Base-by-base conservation (phyloP, 2,113 vertebrate genomes). In the Bos javanicus region DNA sequence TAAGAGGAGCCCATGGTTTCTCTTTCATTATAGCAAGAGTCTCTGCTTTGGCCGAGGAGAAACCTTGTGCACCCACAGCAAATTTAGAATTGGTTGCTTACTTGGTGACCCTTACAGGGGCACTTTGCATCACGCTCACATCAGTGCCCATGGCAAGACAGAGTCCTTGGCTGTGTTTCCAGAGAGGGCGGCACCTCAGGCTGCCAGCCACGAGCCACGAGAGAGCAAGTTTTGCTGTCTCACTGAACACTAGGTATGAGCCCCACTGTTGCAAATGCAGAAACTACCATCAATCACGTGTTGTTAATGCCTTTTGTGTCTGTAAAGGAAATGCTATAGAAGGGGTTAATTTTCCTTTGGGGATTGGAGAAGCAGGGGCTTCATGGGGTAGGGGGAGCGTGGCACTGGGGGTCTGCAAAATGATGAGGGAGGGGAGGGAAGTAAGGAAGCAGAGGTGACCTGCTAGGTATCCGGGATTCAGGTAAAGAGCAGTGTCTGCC, bases 1-100 rank as follows among this genome's bases (percentile, higher is more conserved):
- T 81, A 96, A 6, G 0, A 94, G 96, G 96, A 80, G 89, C 97
- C 98, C 39, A 95, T 95, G 97, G 93, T 97, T 98, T 97, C 95
- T 96, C 59, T 96, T 96, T 91, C n/a, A 52, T 90, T 81, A 3
- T 89, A 80, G 84, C 57, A 16, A 80, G 57, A 46, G 33, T 91
- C 93, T 97, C 96, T 97, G 95, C 97, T 94, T 91, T 33, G 67
- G 81, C 60, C 43, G 17, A 91, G 93, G 97, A 92, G 97, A 97
- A 95, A 95, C 56, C 80, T 56, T 4, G 0, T 62, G 93, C 90
- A 2, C 78, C 39, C 46, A 81, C 5, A 4, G 94, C 97, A 92
- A 84, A 96, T 97, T 97, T 80, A 95, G 54, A 90, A 96, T 96
- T 90, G 86, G 13, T 56, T n/a, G 82, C 96, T 93, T 97, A 78